Percentiles rank a stretch among this genome's conserved stretches.
phyloP scores from a whole-genome alignment of 2,797 vertebrate genomes.

The Lithobates sylvaticus region DNA sequence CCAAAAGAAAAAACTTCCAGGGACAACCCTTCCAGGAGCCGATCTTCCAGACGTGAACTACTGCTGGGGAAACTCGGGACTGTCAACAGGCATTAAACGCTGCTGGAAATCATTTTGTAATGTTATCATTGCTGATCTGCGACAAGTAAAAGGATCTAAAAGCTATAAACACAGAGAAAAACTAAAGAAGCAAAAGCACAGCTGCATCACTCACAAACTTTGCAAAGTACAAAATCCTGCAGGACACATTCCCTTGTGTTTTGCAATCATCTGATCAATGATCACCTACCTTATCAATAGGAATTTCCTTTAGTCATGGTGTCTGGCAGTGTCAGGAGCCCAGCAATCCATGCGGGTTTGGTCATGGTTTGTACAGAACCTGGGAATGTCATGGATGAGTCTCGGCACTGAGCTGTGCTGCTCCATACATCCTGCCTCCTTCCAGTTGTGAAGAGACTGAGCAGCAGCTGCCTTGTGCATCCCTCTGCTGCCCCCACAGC shows the following conservation, averaged over 20 bases:
- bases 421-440: constrained; percentile 32
- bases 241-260: background rate
- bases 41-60: too few relatives aligned
- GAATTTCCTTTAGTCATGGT: background rate
- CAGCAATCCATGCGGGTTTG: background rate
- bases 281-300: constrained; percentile 14
- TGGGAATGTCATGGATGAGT: background rate
- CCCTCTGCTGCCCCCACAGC: constrained; percentile 62
- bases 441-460: constrained; percentile 22
- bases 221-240: background rate
- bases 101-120: too few relatives aligned
- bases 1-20: too few relatives aligned
- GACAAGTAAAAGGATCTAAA: too few relatives aligned
- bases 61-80: too few relatives aligned
- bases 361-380: background rate
- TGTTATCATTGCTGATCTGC: too few relatives aligned
- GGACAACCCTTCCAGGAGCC: too few relatives aligned
- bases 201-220: too few relatives aligned
- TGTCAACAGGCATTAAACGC: too few relatives aligned
- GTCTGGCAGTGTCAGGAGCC: background rate
- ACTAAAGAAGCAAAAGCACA: too few relatives aligned
- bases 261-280: background rate
- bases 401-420: background rate
- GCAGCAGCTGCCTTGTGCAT: constrained; percentile 22
- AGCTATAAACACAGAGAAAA: too few relatives aligned